Conservation (phyloP, 2,797 vertebrate species). For the Dryobates pubescens region DNA sequence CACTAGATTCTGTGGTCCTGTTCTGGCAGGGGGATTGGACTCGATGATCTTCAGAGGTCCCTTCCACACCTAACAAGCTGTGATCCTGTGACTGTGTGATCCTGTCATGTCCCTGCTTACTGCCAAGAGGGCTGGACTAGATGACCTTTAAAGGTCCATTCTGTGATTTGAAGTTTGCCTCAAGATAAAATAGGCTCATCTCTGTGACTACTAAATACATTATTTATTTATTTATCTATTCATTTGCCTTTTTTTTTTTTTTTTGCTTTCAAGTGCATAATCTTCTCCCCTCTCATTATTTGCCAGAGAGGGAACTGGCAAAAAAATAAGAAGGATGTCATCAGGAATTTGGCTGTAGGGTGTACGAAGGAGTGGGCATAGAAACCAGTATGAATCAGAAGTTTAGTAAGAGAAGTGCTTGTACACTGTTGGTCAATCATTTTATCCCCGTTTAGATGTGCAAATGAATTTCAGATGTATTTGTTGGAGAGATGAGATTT, state of each 20-base stretch:
- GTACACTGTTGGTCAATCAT: neutral
- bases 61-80: too few species aligned
- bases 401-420: neutral
- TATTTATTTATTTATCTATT: slow-evolving; percentile 50
- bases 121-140: too few species aligned
- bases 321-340: slow-evolving; percentile 34
- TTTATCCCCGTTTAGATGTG: neutral
- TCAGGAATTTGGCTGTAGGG: neutral
- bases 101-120: too few species aligned
- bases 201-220: neutral
- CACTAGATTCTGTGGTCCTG: too few species aligned
- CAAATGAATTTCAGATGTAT: neutral
- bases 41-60: too few species aligned
- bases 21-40: too few species aligned
- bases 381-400: neutral
- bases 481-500: neutral
- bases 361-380: neutral
- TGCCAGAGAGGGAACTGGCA: slow-evolving; percentile 19
- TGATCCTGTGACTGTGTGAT: too few species aligned
- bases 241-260: slow-evolving; percentile 31
- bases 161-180: neutral
- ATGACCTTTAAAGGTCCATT: too few species aligned
- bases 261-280: slow-evolving; percentile 17
- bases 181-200: neutral
- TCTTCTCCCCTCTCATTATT: neutral